These are phyloP conservation scores for Drosophila hawaiiensis DNA, from an alignment of 2,888 invertebrate genomes.

Conservation along the genomic window DNA sequence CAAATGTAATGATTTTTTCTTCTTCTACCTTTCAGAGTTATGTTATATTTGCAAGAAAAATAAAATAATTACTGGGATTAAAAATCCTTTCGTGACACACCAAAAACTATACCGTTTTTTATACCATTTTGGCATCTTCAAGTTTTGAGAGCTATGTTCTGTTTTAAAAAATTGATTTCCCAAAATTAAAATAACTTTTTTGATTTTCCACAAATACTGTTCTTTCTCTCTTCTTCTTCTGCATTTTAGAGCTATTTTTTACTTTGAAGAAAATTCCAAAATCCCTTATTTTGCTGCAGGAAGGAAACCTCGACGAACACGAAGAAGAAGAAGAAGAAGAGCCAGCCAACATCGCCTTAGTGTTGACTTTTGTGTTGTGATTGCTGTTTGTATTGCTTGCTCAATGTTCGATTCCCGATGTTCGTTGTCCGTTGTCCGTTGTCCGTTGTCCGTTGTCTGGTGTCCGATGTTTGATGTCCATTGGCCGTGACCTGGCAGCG, in stretches of 20 bases:
- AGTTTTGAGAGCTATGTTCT: neutral
- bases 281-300: neutral
- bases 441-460: neutral
- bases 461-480: conserved; percentile 13
- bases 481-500: conserved; percentile 37
- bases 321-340: neutral
- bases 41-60: neutral
- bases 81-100: neutral
- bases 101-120: neutral
- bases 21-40: neutral
- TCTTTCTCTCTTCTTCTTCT: neutral
- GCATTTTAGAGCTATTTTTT: neutral
- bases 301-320: neutral
- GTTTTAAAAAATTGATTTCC: neutral
- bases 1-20: neutral
- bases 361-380: conserved; percentile 10
- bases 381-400: neutral
- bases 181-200: neutral
- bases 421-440: neutral
- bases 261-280: neutral
- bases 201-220: neutral
- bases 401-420: neutral
- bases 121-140: neutral
- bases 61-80: neutral
- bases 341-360: neutral